Conservation (phyloP, 2,888 invertebrate species). For the Drosophila anomelani region DNA sequence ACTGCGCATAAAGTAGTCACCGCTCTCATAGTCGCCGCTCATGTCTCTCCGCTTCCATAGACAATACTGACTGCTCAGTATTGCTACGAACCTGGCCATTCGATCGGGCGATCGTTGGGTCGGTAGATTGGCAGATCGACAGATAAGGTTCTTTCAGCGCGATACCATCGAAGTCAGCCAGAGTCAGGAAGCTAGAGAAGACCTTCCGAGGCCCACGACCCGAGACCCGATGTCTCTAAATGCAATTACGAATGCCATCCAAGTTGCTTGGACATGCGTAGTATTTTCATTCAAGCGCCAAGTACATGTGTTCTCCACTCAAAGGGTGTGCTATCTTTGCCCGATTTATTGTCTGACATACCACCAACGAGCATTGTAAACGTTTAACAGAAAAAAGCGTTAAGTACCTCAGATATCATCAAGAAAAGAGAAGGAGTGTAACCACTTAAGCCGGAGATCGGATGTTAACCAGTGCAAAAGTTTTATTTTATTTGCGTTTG, state of each 20-base stretch:
- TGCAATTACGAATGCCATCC: constrained; percentile 25
- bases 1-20: constrained; percentile 59
- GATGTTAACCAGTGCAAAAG: constrained; percentile 6
- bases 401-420: constrained; percentile 7
- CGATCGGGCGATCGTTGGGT: constrained; percentile 27
- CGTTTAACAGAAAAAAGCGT: background rate
- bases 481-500: background rate
- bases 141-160: constrained; percentile 46
- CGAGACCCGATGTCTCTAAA: constrained; percentile 10
- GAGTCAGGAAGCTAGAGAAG: constrained; percentile 2
- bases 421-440: background rate
- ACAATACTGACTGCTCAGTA: constrained; percentile 52
- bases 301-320: constrained; percentile 15
- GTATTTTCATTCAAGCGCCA: constrained; percentile 20
- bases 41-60: constrained; percentile 51
- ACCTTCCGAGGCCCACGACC: constrained; percentile 10
- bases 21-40: constrained; percentile 69
- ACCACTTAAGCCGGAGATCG: background rate
- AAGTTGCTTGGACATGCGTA: constrained; percentile 7
- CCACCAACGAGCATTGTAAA: constrained; percentile 3
- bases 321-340: background rate
- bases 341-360: constrained; percentile 10
- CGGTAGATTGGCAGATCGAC: constrained; percentile 9
- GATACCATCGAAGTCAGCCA: constrained; percentile 32
- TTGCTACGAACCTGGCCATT: constrained; percentile 24